Evolutionary conservation across 1,140 invertebrate genomes (phyloP).

Genomic region (Drosophila sproati): DNA sequence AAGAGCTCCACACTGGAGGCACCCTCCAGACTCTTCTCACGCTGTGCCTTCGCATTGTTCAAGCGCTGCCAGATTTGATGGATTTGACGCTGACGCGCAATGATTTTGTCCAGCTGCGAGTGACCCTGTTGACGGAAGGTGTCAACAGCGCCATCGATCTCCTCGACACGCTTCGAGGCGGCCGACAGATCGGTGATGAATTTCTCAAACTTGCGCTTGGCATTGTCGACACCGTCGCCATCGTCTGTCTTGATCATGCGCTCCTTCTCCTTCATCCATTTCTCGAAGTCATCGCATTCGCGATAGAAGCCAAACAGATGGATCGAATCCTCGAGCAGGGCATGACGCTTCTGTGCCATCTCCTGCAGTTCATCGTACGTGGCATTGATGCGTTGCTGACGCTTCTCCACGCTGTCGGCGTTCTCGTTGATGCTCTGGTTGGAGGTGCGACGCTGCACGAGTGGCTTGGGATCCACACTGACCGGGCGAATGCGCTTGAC

Average conservation of each 20-base stretch:
- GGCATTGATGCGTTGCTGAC: constrained; percentile 92
- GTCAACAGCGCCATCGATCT: constrained; percentile 94
- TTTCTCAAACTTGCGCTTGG: constrained; percentile 98
- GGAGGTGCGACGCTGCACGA: constrained; percentile 85
- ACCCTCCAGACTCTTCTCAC: constrained; percentile 96
- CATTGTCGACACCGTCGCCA: constrained; percentile 93
- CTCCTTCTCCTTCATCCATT: constrained; percentile 98
- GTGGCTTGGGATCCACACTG: constrained; percentile 84
- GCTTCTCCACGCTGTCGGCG: constrained; percentile 92
- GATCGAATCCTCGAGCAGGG: constrained; percentile 96
- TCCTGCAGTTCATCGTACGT: constrained; percentile 93
- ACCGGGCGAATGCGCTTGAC: constrained; percentile 87
- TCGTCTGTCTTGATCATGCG: constrained; percentile 94
- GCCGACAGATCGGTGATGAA: constrained; percentile 98
- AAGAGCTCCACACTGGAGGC: constrained; percentile 97
- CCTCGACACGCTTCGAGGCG: constrained; percentile 94
- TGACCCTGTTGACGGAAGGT: constrained; percentile 94
- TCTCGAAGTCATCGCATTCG: constrained; percentile 99
- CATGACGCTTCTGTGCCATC: constrained; percentile 91
- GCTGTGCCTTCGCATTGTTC: constrained; percentile 94
- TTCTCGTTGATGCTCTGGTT: constrained; percentile 79
- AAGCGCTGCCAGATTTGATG: constrained; percentile 95
- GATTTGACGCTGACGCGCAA: constrained; percentile 92
- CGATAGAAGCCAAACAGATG: constrained; percentile 96
- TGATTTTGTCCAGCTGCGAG: constrained; percentile 94